Conservation (phyloP, 1,140 invertebrate genomes). For the Drosophila parabipectinata region DNA sequence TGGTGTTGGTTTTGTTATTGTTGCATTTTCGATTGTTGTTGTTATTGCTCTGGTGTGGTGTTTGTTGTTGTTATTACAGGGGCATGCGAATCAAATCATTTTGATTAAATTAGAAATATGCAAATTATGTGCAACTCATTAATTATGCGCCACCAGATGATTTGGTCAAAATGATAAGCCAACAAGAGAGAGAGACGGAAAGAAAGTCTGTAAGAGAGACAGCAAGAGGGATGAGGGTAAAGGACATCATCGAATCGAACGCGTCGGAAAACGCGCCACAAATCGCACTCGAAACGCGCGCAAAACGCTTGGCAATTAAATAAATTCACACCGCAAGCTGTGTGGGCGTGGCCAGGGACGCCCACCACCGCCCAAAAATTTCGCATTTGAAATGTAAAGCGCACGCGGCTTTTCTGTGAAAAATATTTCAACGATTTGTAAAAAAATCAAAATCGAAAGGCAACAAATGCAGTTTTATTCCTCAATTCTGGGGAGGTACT, state of each 20-base stretch:
- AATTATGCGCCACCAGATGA: conserved; percentile 65
- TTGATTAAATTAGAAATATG: conserved; percentile 84
- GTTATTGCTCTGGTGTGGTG: conserved; percentile 3
- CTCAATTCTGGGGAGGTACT: conserved; percentile 22
- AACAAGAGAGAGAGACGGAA: neutral
- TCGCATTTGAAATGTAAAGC: conserved; percentile 63
- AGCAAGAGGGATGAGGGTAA: neutral
- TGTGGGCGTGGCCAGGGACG: conserved; percentile 57
- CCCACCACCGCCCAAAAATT: conserved; percentile 47
- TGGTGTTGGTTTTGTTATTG: conserved; percentile 12
- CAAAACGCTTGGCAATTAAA: conserved; percentile 72
- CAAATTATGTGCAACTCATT: conserved; percentile 72
- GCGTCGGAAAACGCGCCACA: conserved; percentile 31
- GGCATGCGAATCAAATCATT: conserved; percentile 59
- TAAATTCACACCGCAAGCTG: conserved; percentile 69
- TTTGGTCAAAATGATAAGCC: conserved; percentile 51
- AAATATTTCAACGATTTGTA: conserved; percentile 78
- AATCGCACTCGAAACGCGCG: conserved; percentile 21
- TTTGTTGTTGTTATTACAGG: conserved; percentile 36
- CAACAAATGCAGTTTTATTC: conserved; percentile 56
- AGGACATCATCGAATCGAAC: conserved; percentile 9
- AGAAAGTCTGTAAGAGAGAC: conserved; percentile 2
- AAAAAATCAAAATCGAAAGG: conserved; percentile 61
- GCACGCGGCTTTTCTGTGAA: conserved; percentile 70
- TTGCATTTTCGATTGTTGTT: conserved; percentile 36